phyloP scores from a whole-genome alignment of 2,113 vertebrate genomes.

The Okapia johnstoni region DNA sequence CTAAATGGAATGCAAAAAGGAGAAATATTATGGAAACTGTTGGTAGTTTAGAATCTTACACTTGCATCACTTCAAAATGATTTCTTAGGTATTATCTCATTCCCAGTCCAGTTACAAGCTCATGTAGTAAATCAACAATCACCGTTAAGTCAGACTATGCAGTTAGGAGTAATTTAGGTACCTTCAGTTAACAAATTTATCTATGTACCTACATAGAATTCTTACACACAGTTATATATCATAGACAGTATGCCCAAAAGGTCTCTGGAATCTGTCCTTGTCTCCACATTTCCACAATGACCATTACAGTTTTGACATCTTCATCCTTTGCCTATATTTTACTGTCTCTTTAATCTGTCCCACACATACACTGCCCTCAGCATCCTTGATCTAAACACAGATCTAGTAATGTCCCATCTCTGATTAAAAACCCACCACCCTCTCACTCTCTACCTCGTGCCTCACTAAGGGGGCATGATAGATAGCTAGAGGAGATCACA shows the following conservation, averaged over 20 bases:
- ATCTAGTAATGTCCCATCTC: neutral
- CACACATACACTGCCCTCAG: neutral
- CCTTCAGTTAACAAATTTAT: neutral
- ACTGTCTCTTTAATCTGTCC: neutral
- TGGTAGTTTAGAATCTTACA: neutral
- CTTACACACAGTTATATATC: neutral
- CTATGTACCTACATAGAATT: neutral
- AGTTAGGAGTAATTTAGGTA: neutral
- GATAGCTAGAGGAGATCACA: neutral
- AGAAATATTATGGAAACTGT: neutral
- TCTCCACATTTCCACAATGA: neutral
- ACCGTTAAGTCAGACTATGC: neutral
- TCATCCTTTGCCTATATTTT: neutral
- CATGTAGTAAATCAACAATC: neutral
- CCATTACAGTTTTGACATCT: neutral
- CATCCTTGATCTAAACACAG: neutral
- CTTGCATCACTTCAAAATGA: neutral
- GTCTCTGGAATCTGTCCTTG: neutral
- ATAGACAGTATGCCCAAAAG: neutral
- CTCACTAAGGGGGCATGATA: neutral
- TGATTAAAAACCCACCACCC: neutral
- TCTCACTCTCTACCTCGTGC: neutral
- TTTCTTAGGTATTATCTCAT: conserved; percentile 3
- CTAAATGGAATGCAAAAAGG: neutral
- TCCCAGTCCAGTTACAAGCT: neutral